Evolutionary conservation across 2,888 invertebrate genomes (phyloP).

Genomic region (Phaedon cochleariae): DNA sequence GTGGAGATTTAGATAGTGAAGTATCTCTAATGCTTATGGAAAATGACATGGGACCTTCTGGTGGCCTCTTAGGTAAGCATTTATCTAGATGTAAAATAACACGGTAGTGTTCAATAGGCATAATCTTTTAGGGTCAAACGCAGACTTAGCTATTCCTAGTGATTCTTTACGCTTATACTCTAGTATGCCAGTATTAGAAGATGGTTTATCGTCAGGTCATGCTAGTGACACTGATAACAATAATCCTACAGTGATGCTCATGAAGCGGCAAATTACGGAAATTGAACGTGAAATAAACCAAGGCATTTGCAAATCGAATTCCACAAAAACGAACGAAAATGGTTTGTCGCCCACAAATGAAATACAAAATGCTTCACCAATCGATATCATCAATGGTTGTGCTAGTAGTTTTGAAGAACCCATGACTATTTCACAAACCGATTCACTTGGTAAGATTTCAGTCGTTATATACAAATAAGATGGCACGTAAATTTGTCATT

Average conservation of each 20-base stretch:
- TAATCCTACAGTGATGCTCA: constrained; percentile 74
- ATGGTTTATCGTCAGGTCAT: constrained; percentile 93
- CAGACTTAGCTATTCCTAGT: constrained; percentile 69
- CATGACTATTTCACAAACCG: constrained; percentile 55
- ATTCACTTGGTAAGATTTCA: constrained; percentile 53
- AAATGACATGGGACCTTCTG: constrained; percentile 66
- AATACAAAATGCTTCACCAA: constrained; percentile 50
- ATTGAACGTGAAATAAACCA: constrained; percentile 75
- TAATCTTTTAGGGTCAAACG: constrained; percentile 63
- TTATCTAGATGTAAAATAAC: background rate
- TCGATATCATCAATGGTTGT: constrained; percentile 56
- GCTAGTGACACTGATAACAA: constrained; percentile 93
- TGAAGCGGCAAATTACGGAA: constrained; percentile 77
- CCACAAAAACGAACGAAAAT: constrained; percentile 54
- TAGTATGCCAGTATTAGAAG: constrained; percentile 91
- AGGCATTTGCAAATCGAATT: constrained; percentile 64
- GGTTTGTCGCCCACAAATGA: constrained; percentile 56
- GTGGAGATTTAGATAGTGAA: constrained; percentile 87
- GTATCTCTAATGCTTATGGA: constrained; percentile 80
- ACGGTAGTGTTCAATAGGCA: background rate
- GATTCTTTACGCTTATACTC: constrained; percentile 75
- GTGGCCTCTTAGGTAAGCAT: constrained; percentile 55
- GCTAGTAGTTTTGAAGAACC: constrained; percentile 57
- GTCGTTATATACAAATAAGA: no score
- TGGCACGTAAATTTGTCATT: no score